A percentile compares a stretch with the other conserved stretches of the same genome.
Evolutionary conservation across 2,888 invertebrate species (phyloP).

Genomic region (Luperina nickerlii): DNA sequence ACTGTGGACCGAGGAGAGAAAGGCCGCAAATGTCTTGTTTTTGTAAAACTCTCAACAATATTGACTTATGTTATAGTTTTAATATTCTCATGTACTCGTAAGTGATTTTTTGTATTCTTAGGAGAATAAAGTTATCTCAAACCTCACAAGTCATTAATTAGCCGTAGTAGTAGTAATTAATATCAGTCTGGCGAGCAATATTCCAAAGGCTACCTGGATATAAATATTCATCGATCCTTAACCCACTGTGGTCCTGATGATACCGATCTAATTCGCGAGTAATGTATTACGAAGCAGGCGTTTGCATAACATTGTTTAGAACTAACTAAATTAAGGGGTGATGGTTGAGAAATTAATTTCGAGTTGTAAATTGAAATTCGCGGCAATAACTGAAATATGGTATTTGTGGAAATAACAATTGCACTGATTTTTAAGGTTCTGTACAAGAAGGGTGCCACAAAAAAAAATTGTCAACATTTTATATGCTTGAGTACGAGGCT

Average conservation of each 20-base stretch:
- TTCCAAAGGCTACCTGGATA: slow-evolving; percentile 70
- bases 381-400: slow-evolving; percentile 32
- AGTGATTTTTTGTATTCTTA: no score
- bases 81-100: no score
- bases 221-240: slow-evolving; percentile 76
- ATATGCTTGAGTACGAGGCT: no score
- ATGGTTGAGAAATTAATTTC: slow-evolving; percentile 43
- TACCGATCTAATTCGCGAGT: slow-evolving; percentile 59
- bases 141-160: slow-evolving; percentile 50
- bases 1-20: no score
- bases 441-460: not conserved
- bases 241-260: slow-evolving; percentile 47
- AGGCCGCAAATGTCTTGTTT: no score
- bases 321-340: slow-evolving; percentile 38
- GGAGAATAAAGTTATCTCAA: no score
- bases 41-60: no score
- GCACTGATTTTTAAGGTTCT: not conserved
- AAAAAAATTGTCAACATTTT: no score
- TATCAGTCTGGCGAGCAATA: slow-evolving; percentile 65
- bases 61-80: no score
- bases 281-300: slow-evolving; percentile 56
- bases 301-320: slow-evolving; percentile 58
- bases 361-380: slow-evolving; percentile 47
- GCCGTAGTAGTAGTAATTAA: slow-evolving; percentile 71
- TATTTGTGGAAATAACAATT: not conserved